A percentile compares a stretch with the other conserved stretches of the same genome.
phyloP scores from a whole-genome alignment of 2,797 vertebrate genomes.

The Pogonophryne albipinna region DNA sequence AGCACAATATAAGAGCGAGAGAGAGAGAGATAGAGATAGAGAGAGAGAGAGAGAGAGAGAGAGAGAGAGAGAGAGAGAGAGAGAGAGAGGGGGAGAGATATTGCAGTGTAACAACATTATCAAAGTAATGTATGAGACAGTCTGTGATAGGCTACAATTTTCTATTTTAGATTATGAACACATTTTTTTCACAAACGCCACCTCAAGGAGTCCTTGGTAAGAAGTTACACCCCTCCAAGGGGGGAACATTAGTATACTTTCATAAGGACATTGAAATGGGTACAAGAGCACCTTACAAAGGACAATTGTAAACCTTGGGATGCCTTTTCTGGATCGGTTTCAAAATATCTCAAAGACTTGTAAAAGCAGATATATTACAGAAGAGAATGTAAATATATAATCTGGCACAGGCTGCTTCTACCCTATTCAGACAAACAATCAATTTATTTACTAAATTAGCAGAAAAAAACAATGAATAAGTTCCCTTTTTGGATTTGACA shows the following conservation, averaged over 20 bases:
- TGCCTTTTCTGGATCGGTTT: conserved; percentile 22
- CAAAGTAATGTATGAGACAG: conserved; percentile 46
- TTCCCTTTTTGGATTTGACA: background rate
- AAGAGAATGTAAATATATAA: background rate
- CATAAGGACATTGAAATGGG: conserved; percentile 40
- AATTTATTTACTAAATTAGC: conserved; percentile 4
- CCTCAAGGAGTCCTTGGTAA: conserved; percentile 63
- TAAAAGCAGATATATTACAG: conserved; percentile 24
- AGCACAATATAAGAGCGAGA: too few species aligned
- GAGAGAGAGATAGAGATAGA: background rate
- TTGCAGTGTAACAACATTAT: conserved; percentile 9
- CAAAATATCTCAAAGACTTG: conserved; percentile 22
- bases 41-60: background rate
- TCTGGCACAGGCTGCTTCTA: background rate
- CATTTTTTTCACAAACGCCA: conserved; percentile 39
- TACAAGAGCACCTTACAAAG: conserved; percentile 25
- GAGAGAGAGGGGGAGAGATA: conserved; percentile 1
- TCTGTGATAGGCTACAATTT: conserved; percentile 32
- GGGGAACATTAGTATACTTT: conserved; percentile 65
- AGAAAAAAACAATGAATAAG: background rate
- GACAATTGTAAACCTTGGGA: conserved; percentile 27
- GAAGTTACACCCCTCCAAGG: conserved; percentile 43
- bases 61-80: background rate
- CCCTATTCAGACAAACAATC: conserved; percentile 32
- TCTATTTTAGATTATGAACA: conserved; percentile 57